A percentile compares a stretch with the other conserved stretches of the same genome.
Evolutionary conservation across 37 sponge, comb jelly and placozoan species (phyloP).

Genomic region (Halisarca cf. caerulea): DNA sequence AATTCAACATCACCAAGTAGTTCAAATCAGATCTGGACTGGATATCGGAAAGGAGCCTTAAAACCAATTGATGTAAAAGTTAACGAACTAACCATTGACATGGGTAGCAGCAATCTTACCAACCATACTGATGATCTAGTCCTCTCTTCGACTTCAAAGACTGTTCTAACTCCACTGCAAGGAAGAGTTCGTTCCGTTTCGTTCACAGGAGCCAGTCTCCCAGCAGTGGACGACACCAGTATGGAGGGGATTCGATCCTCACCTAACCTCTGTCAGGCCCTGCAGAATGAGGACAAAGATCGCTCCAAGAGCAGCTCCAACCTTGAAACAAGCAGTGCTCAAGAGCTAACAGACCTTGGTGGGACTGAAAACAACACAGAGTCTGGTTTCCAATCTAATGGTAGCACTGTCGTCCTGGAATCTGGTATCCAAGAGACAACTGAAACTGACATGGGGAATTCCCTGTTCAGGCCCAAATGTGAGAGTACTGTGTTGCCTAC

Average conservation of each 20-base stretch:
- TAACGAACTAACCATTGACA: neutral
- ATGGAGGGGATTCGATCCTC: neutral
- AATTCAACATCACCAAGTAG: neutral
- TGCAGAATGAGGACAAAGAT: neutral
- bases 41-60: constrained; percentile 25
- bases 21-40: constrained; percentile 27
- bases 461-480: too few species aligned
- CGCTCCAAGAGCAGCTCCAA: neutral
- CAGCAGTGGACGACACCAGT: neutral
- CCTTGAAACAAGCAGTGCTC: neutral
- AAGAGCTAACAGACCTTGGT: too few species aligned
- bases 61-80: constrained; percentile 24
- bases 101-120: neutral
- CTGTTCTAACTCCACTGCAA: neutral
- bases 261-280: neutral
- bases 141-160: neutral
- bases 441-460: too few species aligned
- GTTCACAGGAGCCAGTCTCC: neutral
- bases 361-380: too few species aligned
- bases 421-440: too few species aligned
- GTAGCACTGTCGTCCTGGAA: too few species aligned
- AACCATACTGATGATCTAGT: neutral
- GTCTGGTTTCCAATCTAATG: too few species aligned
- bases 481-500: too few species aligned
- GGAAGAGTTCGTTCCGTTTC: neutral